Base-by-base conservation (phyloP, 2,888 invertebrate genomes). In the Apotomis capreana region DNA sequence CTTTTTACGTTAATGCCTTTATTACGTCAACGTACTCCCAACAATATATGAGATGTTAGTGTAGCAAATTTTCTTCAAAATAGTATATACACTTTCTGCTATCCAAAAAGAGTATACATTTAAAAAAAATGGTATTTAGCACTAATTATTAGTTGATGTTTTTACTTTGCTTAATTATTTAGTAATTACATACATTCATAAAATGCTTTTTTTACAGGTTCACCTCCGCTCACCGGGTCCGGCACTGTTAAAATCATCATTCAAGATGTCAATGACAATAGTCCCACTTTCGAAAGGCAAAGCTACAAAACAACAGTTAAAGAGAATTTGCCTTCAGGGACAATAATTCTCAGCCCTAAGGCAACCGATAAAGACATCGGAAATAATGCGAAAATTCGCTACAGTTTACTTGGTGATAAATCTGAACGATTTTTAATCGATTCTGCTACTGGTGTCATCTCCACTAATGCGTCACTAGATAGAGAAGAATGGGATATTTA, bases 201-300 rank as follows among this genome's bases (percentile, higher is more conserved):
- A 10, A 46, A 12, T 46, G 8, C 49, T 13, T 15, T 40, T 75
- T 94, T 94, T 58, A 10, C 94, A 97, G 98, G 98, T 70, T 97
- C 97, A 26, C 98, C 98, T 15, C 97, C 98, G 3, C 92, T 98
- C 70, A 98, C 98, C 3, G 98, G 99, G 63, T 97, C 98, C 4
- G 98, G 98, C 54, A 96, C 97, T 63, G 97, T 99, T 1, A 95
- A 95, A 81, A 96, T 99, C 73, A 94, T 97, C 68, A 98, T 99
- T 9, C 97, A 98, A 90, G 99, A 99, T 88, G 96, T 98, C 71
- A 99, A 99, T 87, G 99, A 99, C 86, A 98, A 98, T 87, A 96
- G 96, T 78, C 99, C 99, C 0, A 96, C 96, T 80, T 99, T 99
- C 87, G 96, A 95, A 80, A 94, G 96, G 68, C 96, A 97, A 83